Conservation (phyloP, 2,888 invertebrate genomes). For the Orthosia gracilis region DNA sequence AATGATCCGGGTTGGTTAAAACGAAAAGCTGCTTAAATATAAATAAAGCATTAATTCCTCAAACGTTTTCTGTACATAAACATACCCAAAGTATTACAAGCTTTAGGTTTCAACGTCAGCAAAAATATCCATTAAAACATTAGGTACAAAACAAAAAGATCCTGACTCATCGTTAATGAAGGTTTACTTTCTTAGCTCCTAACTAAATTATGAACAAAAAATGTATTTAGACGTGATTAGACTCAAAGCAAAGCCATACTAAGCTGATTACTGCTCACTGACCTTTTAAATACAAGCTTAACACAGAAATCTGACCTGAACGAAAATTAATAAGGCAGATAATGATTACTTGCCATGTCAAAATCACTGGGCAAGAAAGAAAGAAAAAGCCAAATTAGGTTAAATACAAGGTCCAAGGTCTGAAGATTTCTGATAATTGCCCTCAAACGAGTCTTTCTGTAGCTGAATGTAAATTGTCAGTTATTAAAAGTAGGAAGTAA, state of each 20-base stretch:
- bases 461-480: slow-evolving; percentile 28
- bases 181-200: slow-evolving; percentile 48
- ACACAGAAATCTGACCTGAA: slow-evolving; percentile 74
- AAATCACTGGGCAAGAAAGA: slow-evolving; percentile 45
- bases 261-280: slow-evolving; percentile 79
- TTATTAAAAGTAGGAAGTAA: slow-evolving; percentile 23
- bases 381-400: slow-evolving; percentile 54
- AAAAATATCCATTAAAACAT: slow-evolving; percentile 20
- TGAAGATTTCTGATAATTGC: slow-evolving; percentile 52
- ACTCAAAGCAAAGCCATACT: slow-evolving; percentile 66
- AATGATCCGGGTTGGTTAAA: neutral
- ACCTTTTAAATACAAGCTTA: slow-evolving; percentile 78
- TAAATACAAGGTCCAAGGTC: slow-evolving; percentile 52
- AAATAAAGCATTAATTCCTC: neutral
- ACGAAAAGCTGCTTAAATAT: slow-evolving; percentile 19
- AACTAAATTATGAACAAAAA: slow-evolving; percentile 63
- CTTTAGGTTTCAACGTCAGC: neutral
- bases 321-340: slow-evolving; percentile 74
- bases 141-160: slow-evolving; percentile 29
- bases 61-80: slow-evolving; percentile 1
- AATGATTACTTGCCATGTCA: slow-evolving; percentile 70
- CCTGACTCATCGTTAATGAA: slow-evolving; percentile 54
- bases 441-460: slow-evolving; percentile 38
- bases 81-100: neutral
- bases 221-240: slow-evolving; percentile 66